These are phyloP conservation scores for Dolomedes plantarius DNA, from an alignment of 2,888 invertebrate species.

Conservation along the genomic window DNA sequence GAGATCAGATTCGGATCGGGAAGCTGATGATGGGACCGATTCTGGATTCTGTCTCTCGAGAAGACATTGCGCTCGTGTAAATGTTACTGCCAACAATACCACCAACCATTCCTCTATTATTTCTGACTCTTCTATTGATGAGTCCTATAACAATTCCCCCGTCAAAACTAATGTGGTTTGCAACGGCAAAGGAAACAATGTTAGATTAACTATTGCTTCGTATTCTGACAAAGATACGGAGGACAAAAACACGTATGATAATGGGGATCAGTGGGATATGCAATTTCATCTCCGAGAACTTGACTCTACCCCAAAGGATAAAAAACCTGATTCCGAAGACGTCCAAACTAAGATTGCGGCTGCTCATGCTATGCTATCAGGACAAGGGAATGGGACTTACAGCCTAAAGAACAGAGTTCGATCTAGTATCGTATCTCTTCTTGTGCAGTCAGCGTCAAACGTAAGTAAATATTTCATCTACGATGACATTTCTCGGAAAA, in stretches of 20 bases:
- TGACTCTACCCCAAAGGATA: constrained; percentile 25
- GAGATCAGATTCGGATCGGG: constrained; percentile 65
- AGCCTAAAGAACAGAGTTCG: constrained; percentile 95
- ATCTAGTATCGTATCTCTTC: constrained; percentile 95
- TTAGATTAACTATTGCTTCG: constrained; percentile 53
- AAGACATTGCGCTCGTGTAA: constrained; percentile 6
- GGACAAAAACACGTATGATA: neutral
- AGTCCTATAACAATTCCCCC: neutral
- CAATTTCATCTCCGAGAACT: constrained; percentile 67
- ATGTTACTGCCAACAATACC: constrained; percentile 29
- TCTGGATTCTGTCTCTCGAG: constrained; percentile 61
- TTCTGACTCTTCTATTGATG: neutral
- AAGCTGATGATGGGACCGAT: constrained; percentile 65
- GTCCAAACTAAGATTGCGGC: constrained; percentile 59
- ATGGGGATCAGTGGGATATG: constrained; percentile 55
- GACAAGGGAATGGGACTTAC: constrained; percentile 89
- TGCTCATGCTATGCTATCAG: constrained; percentile 84
- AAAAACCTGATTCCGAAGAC: constrained; percentile 55
- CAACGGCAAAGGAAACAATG: constrained; percentile 45
- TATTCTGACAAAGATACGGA: constrained; percentile 53
- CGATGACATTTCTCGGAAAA: constrained; percentile 36
- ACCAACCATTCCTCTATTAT: neutral
- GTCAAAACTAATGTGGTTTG: constrained; percentile 23
- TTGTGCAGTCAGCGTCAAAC: constrained; percentile 86
- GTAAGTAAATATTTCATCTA: constrained; percentile 80